Base-by-base conservation (phyloP, 2,888 invertebrate genomes). In the Lasioglossum malachurum region DNA sequence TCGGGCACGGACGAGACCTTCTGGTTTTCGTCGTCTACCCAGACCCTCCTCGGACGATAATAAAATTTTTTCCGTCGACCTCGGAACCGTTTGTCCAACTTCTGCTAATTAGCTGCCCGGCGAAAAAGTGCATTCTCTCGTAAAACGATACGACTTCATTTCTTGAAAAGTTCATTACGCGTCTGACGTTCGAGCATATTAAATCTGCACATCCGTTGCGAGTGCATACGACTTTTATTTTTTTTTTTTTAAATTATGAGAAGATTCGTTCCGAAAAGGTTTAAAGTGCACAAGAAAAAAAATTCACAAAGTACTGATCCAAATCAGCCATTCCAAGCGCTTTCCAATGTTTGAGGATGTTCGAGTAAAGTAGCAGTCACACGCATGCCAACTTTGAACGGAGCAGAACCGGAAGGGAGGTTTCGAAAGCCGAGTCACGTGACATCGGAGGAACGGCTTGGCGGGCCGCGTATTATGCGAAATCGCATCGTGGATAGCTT, bases 401-500 rank as follows among this genome's bases (percentile, higher is more conserved):
- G 16, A 41, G 27, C 31, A 2, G 69, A 83, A 76, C 85, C 86
- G 88, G 86, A 90, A 87, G 86, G 82, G 81, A 90, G 87, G 78
- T 90, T 87, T 87, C 87, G 87, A 87, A 86, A 90, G 72, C 31
- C 73, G 53, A n/a, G 35, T 84, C 84, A 79, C 86, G 86, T 83
- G 86, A 80, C 49, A 75, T 46, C 23, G 67, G 35, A 75, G 74
- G 78, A 80, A 64, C 74, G 64, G 38, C 60, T 46, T 64, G 64
- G 38, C 60, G 53, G 38, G 77, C 35, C 57, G 12, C 41, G 87
- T 72, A 91, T 92, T 91, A 89, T 90, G 91, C 90, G 90, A 88
- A 91, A 88, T 92, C 88, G 84, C 86, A 89, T 88, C 38, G 91
- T 82, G 75, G 90, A 92, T 91, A 92, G 88, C 82, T 35, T 35